These are phyloP conservation scores for Eulemur rufifrons DNA, from an alignment of 2,113 vertebrate species.

Conservation along the genomic window DNA sequence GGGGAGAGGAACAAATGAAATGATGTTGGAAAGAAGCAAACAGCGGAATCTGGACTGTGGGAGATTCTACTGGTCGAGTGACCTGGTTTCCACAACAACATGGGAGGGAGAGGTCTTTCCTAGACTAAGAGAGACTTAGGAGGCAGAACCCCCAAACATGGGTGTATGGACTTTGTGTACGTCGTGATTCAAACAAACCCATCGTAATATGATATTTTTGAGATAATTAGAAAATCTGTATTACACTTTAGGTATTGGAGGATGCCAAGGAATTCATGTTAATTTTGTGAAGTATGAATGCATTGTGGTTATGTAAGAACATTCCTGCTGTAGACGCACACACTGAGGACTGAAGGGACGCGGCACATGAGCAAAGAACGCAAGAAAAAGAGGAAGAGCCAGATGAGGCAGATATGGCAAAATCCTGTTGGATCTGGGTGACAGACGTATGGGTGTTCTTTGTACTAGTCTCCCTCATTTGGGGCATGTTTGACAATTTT, in stretches of 20 bases:
- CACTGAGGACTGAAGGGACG: no score
- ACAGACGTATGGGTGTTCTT: neutral
- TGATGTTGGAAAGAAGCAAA: neutral
- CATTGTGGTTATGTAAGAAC: neutral
- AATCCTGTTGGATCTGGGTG: neutral
- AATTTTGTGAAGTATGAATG: neutral
- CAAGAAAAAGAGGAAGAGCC: neutral
- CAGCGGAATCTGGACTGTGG: neutral
- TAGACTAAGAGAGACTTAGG: neutral
- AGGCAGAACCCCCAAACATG: neutral
- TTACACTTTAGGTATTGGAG: neutral
- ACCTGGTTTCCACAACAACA: neutral
- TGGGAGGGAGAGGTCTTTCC: neutral
- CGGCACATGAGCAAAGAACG: neutral
- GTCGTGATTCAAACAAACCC: no score
- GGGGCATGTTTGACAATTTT: neutral
- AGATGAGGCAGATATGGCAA: no score
- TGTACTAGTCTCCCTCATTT: neutral
- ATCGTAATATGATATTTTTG: neutral
- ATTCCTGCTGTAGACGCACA: neutral
- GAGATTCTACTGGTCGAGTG: neutral
- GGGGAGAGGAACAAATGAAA: no score
- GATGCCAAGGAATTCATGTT: neutral
- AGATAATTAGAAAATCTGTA: neutral
- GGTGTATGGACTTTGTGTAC: accelerated